Conservation (phyloP, 2,888 invertebrate species). For the Caenorhabditis parvicauda region DNA sequence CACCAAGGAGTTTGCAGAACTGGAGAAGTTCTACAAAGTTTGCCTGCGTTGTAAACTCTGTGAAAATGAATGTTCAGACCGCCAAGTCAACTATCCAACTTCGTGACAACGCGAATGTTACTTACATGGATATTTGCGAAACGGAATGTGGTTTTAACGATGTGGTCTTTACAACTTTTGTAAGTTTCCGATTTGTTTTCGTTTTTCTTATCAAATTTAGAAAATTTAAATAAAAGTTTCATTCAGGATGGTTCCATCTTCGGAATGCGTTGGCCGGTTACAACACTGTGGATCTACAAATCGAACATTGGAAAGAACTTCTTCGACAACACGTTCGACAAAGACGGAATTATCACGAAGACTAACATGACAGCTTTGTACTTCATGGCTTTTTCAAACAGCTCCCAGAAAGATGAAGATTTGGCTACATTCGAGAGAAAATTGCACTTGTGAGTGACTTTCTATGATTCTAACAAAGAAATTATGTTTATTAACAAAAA, state of each 20-base stretch:
- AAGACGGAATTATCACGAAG: background rate
- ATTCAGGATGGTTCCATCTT: conserved; percentile 13
- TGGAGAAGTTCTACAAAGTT: conserved; percentile 35
- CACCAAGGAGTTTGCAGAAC: conserved; percentile 22
- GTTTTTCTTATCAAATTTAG: too few species aligned
- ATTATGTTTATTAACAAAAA: too few species aligned
- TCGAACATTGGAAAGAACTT: conserved; percentile 50
- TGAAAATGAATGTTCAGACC: background rate
- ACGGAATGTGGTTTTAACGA: conserved; percentile 41
- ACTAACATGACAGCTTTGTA: conserved; percentile 36
- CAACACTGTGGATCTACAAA: conserved; percentile 27
- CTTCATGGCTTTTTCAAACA: conserved; percentile 43
- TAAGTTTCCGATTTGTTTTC: conserved; percentile 6
- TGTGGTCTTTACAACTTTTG: conserved; percentile 34
- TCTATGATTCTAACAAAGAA: too few species aligned
- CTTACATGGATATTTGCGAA: conserved; percentile 39
- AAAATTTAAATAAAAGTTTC: background rate
- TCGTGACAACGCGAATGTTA: conserved; percentile 17
- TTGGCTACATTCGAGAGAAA: conserved; percentile 31
- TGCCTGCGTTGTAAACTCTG: background rate
- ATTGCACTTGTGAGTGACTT: conserved; percentile 15
- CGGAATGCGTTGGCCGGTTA: conserved; percentile 32
- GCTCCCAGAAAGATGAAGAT: conserved; percentile 23
- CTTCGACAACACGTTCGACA: conserved; percentile 12
- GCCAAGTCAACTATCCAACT: conserved; percentile 10